Base-by-base conservation (phyloP, 2,113 vertebrate species). In the Natator depressus region DNA sequence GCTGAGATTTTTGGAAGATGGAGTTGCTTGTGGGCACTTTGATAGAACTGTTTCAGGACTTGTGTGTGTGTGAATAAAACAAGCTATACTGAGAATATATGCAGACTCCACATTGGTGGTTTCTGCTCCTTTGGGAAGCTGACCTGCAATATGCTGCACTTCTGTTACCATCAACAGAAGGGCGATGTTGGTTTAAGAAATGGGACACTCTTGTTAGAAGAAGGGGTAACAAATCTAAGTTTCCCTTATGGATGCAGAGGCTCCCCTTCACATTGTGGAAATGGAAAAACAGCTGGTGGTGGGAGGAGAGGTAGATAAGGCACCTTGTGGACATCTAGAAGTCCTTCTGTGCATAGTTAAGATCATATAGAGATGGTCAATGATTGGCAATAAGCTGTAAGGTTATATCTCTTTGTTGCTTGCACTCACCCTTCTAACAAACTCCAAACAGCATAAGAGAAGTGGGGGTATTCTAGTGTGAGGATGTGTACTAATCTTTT, bases 401-500 rank as follows among this genome's bases (percentile, higher is more conserved):
- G 20, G 13, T 72, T 72, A 35, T 57, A 24, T 57, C 55, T 76
- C 5, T 24, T 20, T 75, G 69, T 75, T 76, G 38, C 11, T 42
- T 42, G 11, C 10, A 9, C 38, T 46, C 38, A 1, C n/a, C 17
- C 38, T 38, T 76, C 24, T 38, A 76, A 46, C 20, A 76, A 42
- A 42, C 72, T 10, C 24, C 42, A 76, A 46, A 76, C 10, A 46
- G 42, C 24, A 25, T 46, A 76, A 69, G 10, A 42, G 72, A 76
- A 76, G 38, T 42, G 72, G 20, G 11, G 65, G 25, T 76, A 13
- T 46, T 46, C 38, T 46, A 46, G 10, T 76, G 9, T 38, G 53
- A 75, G 79, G 16, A 7, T 0, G 1, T 2, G 7, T 12, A 55
- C 13, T 35, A 1, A 9, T 1, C 27, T n/a, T 55, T 46, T 59